A percentile compares a stretch with the other conserved stretches of the same genome.
These are phyloP conservation scores for Brachionichthys hirsutus DNA, from an alignment of 2,113 vertebrate genomes.

Conservation along the genomic window DNA sequence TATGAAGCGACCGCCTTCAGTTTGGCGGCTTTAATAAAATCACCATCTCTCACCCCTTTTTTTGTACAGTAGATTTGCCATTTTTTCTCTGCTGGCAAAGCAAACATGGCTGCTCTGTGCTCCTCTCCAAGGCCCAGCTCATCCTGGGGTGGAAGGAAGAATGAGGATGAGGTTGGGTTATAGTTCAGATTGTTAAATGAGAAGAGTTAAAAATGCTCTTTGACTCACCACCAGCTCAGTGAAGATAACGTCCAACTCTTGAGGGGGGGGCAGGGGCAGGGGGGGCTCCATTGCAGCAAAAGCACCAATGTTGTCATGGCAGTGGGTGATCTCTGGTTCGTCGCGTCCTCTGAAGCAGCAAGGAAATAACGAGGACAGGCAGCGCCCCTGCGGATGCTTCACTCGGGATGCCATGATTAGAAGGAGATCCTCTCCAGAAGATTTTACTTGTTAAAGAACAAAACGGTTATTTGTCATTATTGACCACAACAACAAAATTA, in stretches of 20 bases:
- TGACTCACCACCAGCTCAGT: constrained; percentile 89
- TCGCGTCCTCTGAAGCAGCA: constrained; percentile 88
- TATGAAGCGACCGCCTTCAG: too few species aligned
- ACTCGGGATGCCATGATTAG: constrained; percentile 80
- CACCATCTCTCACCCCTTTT: constrained; percentile 82
- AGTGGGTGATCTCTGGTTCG: constrained; percentile 88
- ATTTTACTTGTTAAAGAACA: neutral
- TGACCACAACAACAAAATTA: too few species aligned
- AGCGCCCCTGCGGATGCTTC: constrained; percentile 79
- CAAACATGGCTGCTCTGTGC: constrained; percentile 92
- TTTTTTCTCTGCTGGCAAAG: constrained; percentile 91
- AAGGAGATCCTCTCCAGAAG: neutral
- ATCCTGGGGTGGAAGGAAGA: constrained; percentile 75
- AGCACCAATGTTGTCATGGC: constrained; percentile 82
- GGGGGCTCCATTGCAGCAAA: constrained; percentile 83
- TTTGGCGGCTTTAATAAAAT: too few species aligned
- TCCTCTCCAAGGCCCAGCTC: constrained; percentile 93
- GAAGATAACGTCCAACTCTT: constrained; percentile 90
- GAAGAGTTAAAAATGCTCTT: neutral
- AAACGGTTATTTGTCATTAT: too few species aligned
- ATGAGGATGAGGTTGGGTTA: neutral
- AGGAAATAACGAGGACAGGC: constrained; percentile 84
- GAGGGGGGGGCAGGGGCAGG: constrained; percentile 82
- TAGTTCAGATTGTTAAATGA: neutral
- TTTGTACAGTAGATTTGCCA: constrained; percentile 97